phyloP scores from a whole-genome alignment of 2,888 invertebrate species.

The Clunio marinus region DNA sequence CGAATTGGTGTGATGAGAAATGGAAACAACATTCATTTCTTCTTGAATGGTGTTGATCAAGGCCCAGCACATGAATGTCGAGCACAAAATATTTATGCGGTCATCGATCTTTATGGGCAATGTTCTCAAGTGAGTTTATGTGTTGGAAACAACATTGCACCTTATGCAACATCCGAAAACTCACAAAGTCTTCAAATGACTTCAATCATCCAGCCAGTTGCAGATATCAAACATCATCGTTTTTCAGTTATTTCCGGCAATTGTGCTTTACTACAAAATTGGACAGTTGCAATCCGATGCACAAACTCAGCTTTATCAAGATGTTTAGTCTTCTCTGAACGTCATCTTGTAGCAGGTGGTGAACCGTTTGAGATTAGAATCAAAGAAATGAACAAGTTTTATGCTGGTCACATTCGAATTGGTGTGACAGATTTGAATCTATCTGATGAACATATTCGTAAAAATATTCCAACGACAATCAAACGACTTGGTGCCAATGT shows the following conservation, averaged over 20 bases:
- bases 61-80: slow-evolving; percentile 78
- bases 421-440: slow-evolving; percentile 72
- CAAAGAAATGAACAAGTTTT: slow-evolving; percentile 49
- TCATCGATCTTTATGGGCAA: slow-evolving; percentile 92
- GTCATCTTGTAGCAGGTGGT: slow-evolving; percentile 49
- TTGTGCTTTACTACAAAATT: slow-evolving; percentile 49
- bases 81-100: slow-evolving; percentile 79
- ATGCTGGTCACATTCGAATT: slow-evolving; percentile 59
- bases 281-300: slow-evolving; percentile 49
- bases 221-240: slow-evolving; percentile 49
- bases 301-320: slow-evolving; percentile 48
- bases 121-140: slow-evolving; percentile 78
- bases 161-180: slow-evolving; percentile 53
- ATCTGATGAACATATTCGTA: slow-evolving; percentile 59
- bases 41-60: slow-evolving; percentile 80
- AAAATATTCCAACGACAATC: slow-evolving; percentile 62
- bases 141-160: slow-evolving; percentile 47
- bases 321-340: slow-evolving; percentile 50
- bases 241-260: slow-evolving; percentile 51
- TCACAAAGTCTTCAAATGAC: slow-evolving; percentile 57
- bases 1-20: slow-evolving; percentile 85
- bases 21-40: slow-evolving; percentile 80
- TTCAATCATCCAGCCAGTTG: slow-evolving; percentile 55
- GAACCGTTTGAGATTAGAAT: slow-evolving; percentile 51
- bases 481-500: slow-evolving; percentile 62